phyloP scores from a whole-genome alignment of 2,797 vertebrate genomes.

The Spheniscus humboldti region DNA sequence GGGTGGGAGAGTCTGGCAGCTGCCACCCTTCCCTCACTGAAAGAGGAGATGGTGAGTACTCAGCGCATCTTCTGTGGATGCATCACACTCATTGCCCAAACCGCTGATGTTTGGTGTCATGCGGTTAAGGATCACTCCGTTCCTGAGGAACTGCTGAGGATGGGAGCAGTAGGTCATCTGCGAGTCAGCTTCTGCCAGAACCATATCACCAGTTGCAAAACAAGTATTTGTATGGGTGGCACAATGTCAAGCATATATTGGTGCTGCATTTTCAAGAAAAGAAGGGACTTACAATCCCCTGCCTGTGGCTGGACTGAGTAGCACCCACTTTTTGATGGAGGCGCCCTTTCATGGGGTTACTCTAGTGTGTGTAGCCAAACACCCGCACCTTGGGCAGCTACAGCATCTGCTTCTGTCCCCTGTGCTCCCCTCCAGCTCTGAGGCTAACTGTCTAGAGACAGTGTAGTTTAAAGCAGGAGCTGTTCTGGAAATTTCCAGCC shows the following conservation, averaged over 20 bases:
- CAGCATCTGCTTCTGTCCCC: neutral
- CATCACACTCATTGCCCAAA: neutral
- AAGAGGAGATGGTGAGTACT: constrained; percentile 44
- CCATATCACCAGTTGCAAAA: neutral
- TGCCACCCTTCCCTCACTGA: constrained; percentile 44
- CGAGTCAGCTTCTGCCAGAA: neutral
- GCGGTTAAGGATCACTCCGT: neutral
- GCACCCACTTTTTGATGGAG: neutral
- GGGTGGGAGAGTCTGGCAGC: constrained; percentile 28
- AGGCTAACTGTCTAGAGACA: neutral
- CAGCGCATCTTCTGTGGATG: neutral
- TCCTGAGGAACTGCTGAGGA: neutral
- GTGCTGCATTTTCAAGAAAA: neutral
- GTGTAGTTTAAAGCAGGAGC: neutral
- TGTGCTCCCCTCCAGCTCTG: neutral
- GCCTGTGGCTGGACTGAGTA: neutral
- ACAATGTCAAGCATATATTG: neutral
- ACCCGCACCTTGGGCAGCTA: neutral
- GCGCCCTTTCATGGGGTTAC: neutral
- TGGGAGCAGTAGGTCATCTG: neutral
- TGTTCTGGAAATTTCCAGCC: neutral
- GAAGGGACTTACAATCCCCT: neutral
- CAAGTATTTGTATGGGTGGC: neutral
- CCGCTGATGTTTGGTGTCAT: neutral
- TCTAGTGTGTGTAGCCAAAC: neutral